These are phyloP conservation scores for Platycercus adscitus DNA, from an alignment of 2,113 vertebrate species.

Conservation along the genomic window DNA sequence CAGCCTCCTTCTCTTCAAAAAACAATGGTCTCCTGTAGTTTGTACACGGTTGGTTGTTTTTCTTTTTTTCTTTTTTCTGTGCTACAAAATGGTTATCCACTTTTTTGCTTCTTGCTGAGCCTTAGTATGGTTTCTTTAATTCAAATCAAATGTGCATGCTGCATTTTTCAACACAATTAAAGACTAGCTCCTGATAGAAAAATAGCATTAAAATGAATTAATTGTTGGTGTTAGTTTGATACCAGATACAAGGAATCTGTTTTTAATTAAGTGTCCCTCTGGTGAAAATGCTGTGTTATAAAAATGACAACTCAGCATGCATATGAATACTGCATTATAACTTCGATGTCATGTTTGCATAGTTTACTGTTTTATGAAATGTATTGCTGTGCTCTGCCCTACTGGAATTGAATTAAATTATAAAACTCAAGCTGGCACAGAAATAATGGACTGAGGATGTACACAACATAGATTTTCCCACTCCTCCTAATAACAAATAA, in stretches of 20 bases:
- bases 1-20: not conserved
- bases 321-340: constrained; percentile 64
- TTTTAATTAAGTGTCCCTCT: constrained; percentile 57
- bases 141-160: constrained; percentile 57
- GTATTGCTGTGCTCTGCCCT: constrained; percentile 43
- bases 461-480: not conserved
- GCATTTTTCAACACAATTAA: constrained; percentile 58
- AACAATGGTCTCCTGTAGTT: not conserved
- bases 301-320: constrained; percentile 71
- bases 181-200: constrained; percentile 63
- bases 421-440: constrained; percentile 65
- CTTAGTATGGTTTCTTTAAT: constrained; percentile 48
- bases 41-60: not conserved
- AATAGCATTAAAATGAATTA: constrained; percentile 72
- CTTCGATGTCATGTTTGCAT: constrained; percentile 56
- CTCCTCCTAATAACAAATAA: constrained; percentile 6
- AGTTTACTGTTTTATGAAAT: constrained; percentile 64
- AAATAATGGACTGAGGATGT: constrained; percentile 47
- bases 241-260: constrained; percentile 54
- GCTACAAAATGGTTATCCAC: constrained; percentile 32
- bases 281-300: constrained; percentile 67
- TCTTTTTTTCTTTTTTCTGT: not conserved
- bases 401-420: constrained; percentile 72
- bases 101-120: constrained; percentile 53
- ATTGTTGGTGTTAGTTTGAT: constrained; percentile 56